Evolutionary conservation across 2,888 invertebrate species (phyloP).

Genomic region (Polyommatus icarus): DNA sequence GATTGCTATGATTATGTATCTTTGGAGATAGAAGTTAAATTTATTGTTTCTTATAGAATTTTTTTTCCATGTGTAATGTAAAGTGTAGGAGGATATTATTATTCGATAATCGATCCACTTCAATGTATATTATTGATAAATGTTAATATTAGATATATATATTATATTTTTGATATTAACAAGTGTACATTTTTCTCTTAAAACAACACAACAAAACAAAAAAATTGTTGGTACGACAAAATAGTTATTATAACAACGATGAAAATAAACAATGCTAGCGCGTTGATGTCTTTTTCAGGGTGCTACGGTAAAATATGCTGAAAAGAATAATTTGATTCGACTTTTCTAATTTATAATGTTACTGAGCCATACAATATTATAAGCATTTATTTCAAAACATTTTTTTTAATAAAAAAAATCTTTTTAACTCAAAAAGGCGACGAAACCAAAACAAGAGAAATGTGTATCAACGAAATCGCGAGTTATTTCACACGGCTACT

Average conservation of each 20-base stretch:
- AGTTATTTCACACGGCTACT: constrained; percentile 6
- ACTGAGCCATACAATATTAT: too few species aligned
- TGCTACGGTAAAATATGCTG: background rate
- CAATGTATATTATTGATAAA: too few species aligned
- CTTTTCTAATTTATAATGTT: background rate
- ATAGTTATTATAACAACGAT: background rate
- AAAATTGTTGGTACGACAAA: background rate
- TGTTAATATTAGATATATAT: too few species aligned
- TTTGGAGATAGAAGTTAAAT: background rate
- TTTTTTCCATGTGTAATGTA: too few species aligned
- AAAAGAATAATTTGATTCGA: background rate
- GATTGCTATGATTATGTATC: background rate
- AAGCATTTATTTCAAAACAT: too few species aligned
- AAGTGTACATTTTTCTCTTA: background rate
- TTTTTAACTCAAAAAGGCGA: background rate
- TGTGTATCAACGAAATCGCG: background rate
- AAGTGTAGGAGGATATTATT: too few species aligned
- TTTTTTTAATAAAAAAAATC: too few species aligned
- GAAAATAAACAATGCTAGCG: constrained; percentile 7
- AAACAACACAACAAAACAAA: background rate
- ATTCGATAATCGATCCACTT: too few species aligned
- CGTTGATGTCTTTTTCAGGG: constrained; percentile 5
- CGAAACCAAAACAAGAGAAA: background rate
- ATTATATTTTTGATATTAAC: too few species aligned
- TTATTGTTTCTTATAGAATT: background rate